These are phyloP conservation scores for Callaeas wilsoni DNA, from an alignment of 2,113 vertebrate genomes.

Conservation along the genomic window DNA sequence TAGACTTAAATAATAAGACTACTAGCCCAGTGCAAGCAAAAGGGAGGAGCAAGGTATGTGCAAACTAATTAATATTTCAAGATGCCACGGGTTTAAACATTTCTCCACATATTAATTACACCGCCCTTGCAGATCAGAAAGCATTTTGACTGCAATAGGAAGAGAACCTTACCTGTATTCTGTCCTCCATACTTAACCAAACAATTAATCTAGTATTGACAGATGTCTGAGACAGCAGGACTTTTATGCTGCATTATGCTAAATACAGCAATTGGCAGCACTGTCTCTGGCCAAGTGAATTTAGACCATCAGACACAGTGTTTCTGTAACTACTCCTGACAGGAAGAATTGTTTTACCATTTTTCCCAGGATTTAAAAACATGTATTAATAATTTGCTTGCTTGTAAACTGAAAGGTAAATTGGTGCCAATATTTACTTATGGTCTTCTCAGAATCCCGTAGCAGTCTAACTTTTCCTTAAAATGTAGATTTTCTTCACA, in stretches of 20 bases:
- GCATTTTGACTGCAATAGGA: background rate
- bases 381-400: background rate
- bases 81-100: background rate
- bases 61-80: conserved; percentile 16
- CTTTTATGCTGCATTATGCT: conserved; percentile 6
- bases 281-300: conserved; percentile 1
- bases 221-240: conserved; percentile 19
- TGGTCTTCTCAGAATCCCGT: background rate
- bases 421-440: background rate
- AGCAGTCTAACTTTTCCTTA: background rate
- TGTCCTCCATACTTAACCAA: background rate
- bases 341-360: background rate
- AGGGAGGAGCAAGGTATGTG: background rate
- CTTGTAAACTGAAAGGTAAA: background rate
- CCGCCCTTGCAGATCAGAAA: background rate
- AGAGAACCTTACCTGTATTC: background rate
- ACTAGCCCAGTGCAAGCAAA: background rate
- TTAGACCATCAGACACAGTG: background rate
- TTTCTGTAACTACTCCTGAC: background rate
- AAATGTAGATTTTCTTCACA: background rate
- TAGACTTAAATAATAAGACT: background rate
- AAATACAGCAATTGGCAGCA: conserved; percentile 17
- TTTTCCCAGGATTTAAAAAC: background rate
- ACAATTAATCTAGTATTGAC: conserved; percentile 30
- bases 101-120: background rate